These are phyloP conservation scores for Drosophila simulans DNA, from an alignment of 1,140 invertebrate genomes.

Conservation along the genomic window DNA sequence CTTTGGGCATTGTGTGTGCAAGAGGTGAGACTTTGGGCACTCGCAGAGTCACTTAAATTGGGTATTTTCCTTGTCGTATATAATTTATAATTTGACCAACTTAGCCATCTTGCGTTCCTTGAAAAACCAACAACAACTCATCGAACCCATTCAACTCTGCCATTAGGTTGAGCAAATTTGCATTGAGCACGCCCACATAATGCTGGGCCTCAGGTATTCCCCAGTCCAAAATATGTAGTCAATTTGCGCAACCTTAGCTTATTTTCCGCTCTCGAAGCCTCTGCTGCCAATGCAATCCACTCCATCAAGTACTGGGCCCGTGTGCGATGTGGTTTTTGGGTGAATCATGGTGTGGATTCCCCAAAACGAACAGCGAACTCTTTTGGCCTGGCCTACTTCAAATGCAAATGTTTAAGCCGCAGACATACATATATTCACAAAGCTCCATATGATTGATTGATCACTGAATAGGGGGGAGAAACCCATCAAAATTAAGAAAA, in stretches of 20 bases:
- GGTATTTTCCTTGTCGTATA: neutral
- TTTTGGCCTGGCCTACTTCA: constrained; percentile 62
- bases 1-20: constrained; percentile 31
- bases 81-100: neutral
- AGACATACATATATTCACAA: constrained; percentile 13
- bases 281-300: constrained; percentile 21
- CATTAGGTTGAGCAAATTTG: constrained; percentile 9
- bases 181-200: constrained; percentile 57
- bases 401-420: constrained; percentile 51
- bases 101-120: constrained; percentile 18
- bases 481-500: constrained; percentile 26
- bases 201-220: constrained; percentile 54
- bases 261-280: constrained; percentile 31
- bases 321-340: constrained; percentile 28
- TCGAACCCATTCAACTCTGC: constrained; percentile 39
- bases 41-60: neutral
- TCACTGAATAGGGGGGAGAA: constrained; percentile 25
- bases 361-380: constrained; percentile 39
- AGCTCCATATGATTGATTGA: constrained; percentile 27
- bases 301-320: constrained; percentile 23
- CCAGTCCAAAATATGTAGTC: constrained; percentile 30
- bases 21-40: neutral
- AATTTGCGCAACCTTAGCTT: constrained; percentile 70
- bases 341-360: constrained; percentile 75
- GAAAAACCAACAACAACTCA: constrained; percentile 21